Base-by-base conservation (phyloP, 2,888 invertebrate genomes). In the Blera fallax region DNA sequence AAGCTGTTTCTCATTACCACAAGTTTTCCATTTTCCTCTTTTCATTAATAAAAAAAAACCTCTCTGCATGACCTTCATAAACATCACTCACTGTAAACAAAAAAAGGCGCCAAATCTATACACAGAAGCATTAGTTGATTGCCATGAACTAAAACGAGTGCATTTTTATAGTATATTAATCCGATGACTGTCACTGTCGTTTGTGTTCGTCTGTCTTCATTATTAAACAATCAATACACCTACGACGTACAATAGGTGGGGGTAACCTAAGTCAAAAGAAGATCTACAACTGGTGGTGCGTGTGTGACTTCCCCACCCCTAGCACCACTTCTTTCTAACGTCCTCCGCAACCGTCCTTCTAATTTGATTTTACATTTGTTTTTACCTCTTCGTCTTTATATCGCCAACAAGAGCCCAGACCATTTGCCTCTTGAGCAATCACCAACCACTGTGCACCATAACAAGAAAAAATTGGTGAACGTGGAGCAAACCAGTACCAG, bases 201-300 rank as follows among this genome's bases (percentile, higher is more conserved):
- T 32, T 21, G 8, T 10, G 11, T 40, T 6, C 8, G 45, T 70
- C 16, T 58, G 18, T n/a, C 32, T 21, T 58, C 8, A n/a, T 24
- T 10, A n/a, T 5, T 27, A 58, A 14, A 54, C 16, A 14, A 48
- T 48, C 56, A 37, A 58, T 34, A 58, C 48, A 58, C 45, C 56
- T 34, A 43, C 24, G n/a, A 37, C 7, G 14, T 5, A 18, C 10
- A 16, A 24, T 10, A 11, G 32, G 27, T 43, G 48, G 60, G 29
- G 60, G 69, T 54, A 70, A 78, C 69, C 78, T 45, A 62, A 69
- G 43, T 40, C 16, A 5, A 52, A 62, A 67, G 52, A 78, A 78
- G 69, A 78, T 60, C 60, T 45, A 78, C 52, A 69, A 77, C 67
- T 32, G 69, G 69, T 69, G 77, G 69, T 69, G 77, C 67, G 67